Evolutionary conservation across 2,888 invertebrate genomes (phyloP).

Genomic region (Heterodera filipjevi): DNA sequence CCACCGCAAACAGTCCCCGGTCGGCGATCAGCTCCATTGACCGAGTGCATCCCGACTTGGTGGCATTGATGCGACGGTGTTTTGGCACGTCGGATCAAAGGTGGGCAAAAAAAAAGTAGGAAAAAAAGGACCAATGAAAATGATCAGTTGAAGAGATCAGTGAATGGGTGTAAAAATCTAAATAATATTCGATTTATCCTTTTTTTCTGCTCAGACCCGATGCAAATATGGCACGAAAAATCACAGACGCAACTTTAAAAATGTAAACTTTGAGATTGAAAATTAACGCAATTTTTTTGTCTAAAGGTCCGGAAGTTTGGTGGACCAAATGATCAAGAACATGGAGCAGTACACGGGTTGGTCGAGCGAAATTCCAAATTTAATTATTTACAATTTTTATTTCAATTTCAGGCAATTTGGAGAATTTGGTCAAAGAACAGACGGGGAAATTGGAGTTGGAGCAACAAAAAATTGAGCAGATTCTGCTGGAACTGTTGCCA

Average conservation of each 20-base stretch:
- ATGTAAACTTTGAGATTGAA: slow-evolving; percentile 43
- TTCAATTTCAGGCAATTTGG: slow-evolving; percentile 55
- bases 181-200: too few species aligned
- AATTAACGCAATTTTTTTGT: background rate
- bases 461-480: slow-evolving; percentile 50
- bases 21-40: slow-evolving; percentile 5
- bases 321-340: slow-evolving; percentile 61
- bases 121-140: too few species aligned
- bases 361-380: background rate
- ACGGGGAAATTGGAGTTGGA: slow-evolving; percentile 55
- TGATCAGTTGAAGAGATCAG: too few species aligned
- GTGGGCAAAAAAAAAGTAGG: background rate
- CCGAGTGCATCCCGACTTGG: slow-evolving; percentile 54
- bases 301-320: slow-evolving; percentile 56
- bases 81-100: slow-evolving; percentile 42
- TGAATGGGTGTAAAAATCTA: too few species aligned
- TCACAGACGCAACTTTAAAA: slow-evolving; percentile 61
- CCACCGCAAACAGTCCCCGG: background rate
- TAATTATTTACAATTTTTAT: background rate
- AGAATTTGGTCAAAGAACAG: slow-evolving; percentile 50
- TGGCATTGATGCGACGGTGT: slow-evolving; percentile 50
- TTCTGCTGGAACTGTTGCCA: slow-evolving; percentile 57
- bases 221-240: slow-evolving; percentile 53
- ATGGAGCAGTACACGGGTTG: slow-evolving; percentile 42
- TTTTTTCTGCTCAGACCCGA: slow-evolving; percentile 45